Evolutionary conservation across 2,888 invertebrate species (phyloP), one percentile per base, ranked within the genome.

Genomic region (Sminthurinus aureus): DNA sequence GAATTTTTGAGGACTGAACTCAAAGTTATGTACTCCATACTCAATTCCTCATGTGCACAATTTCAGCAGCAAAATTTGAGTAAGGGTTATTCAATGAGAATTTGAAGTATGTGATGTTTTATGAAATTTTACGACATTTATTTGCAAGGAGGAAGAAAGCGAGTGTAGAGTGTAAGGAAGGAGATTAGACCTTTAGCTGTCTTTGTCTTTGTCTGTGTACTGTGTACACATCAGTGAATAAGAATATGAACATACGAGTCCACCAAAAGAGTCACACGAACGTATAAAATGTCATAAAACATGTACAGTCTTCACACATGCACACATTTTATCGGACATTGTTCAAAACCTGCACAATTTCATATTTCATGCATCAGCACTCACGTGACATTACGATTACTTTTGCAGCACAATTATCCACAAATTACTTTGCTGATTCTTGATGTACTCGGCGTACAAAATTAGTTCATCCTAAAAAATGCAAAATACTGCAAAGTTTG

Each of bases 221-320:
- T 71, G 24, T 24, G 24, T 24, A 26, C 71, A 8, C 71, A 71
- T 71, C 71, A 71, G 67, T 51, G 18, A 20, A 58, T 52, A 15
- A 15, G 71, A 69, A 69, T 79, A 69, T 69, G 69, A 50, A 69
- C 20, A 24, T 79, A 26, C 79, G 69, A 64, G 66, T 79, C 64
- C 79, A 66, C 71, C 71, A 51, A 80, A 58, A 73, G 79, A 84
- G 73, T 79, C 79, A 82, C 79, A 84, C 82, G 85, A 85, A 75
- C 85, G 84, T 83, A 83, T 83, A 83, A 83, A 85, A 83, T 85
- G 85, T 85, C 85, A 85, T 85, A 85, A 83, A 85, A 78, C 38
- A 38, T 4, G 38, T 38, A 38, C 38, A 38, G 6, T 38, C 38
- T 38, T 6, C 6, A 6, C 38, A 4, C 38, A 38, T 38, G 38